Conservation (phyloP, 1,140 invertebrate species). For the Drosophila leontia region DNA sequence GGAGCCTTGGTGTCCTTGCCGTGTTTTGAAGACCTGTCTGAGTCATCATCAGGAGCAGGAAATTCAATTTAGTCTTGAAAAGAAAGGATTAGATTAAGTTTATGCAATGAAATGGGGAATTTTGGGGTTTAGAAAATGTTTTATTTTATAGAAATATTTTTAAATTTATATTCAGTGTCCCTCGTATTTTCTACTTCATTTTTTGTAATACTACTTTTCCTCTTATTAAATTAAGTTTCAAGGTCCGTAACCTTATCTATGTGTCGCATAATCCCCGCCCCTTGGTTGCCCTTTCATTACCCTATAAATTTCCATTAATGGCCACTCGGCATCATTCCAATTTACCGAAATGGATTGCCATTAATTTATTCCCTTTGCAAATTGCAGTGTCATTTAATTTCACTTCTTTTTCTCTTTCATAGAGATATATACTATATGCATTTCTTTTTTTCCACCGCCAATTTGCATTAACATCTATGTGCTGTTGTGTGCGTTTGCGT, state of each 20-base stretch:
- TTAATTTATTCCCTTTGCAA: conserved; percentile 80
- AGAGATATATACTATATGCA: not conserved
- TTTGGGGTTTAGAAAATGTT: not conserved
- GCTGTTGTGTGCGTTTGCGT: conserved; percentile 47
- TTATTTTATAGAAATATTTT: no score
- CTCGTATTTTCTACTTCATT: no score
- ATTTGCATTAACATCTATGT: conserved; percentile 27
- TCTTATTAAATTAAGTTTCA: conserved; percentile 19
- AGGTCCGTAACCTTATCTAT: conserved; percentile 37
- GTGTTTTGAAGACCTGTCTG: not conserved
- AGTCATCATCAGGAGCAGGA: not conserved
- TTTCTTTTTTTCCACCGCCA: conserved; percentile 11
- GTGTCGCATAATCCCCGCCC: conserved; percentile 17
- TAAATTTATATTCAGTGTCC: no score
- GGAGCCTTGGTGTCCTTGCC: not conserved
- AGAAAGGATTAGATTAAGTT: not conserved
- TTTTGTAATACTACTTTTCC: not conserved
- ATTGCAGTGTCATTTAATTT: conserved; percentile 79
- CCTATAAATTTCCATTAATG: conserved; percentile 66
- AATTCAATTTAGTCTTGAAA: not conserved
- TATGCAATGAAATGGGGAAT: not conserved
- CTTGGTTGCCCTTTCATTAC: conserved; percentile 14
- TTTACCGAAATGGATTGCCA: conserved; percentile 67
- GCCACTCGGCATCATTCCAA: conserved; percentile 53
- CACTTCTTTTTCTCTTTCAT: conserved; percentile 15